Evolutionary conservation across 1,140 invertebrate species (phyloP), one percentile per base, ranked within the genome.

Genomic region (Papilio polytes): DNA sequence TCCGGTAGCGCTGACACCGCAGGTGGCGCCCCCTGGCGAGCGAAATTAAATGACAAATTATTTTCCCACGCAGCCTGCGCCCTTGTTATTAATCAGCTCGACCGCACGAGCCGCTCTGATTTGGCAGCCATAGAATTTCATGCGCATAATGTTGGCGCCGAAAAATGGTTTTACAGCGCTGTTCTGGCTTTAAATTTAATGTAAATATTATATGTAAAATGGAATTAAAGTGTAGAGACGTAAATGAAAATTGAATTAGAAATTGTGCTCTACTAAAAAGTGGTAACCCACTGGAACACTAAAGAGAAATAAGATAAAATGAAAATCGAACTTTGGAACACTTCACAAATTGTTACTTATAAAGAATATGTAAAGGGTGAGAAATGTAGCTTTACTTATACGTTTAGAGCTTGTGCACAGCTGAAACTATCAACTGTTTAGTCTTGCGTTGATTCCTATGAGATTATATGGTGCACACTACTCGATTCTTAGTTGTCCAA

Each of bases 21-120:
- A 78, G 77, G 56, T 78, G 77, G 77, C 53, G 56, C 77, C 77
- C 53, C 77, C 22, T 63, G 22, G 77, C 77, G 77, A 44, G 56
- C 53, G n/a, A 78, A 78, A 78, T 78, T 78, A 78, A 78, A 78
- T 66, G 77, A 78, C 77, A 78, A 78, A 78, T 78, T 78, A 78
- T 78, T 63, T 78, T 63, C 53, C 56, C 77, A 59, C 77, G 77
- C 77, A 66, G 77, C 77, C 77, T 78, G 77, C n/a, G 53, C 77
- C 41, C 77, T 66, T 78, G 77, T 63, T 66, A 78, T 78, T 78
- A 78, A 78, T 78, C 53, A 78, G 77, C 77, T 59, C 51, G 36
- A 78, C 77, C 77, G 77, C 77, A 78, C 41, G 46, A 59, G 77
- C 77, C 77, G 56, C 53, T 41, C 53, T 63, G 53, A 63, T 78